These are phyloP conservation scores for Phalacrocorax aristotelis DNA, from an alignment of 2,113 vertebrate genomes.

Conservation along the genomic window DNA sequence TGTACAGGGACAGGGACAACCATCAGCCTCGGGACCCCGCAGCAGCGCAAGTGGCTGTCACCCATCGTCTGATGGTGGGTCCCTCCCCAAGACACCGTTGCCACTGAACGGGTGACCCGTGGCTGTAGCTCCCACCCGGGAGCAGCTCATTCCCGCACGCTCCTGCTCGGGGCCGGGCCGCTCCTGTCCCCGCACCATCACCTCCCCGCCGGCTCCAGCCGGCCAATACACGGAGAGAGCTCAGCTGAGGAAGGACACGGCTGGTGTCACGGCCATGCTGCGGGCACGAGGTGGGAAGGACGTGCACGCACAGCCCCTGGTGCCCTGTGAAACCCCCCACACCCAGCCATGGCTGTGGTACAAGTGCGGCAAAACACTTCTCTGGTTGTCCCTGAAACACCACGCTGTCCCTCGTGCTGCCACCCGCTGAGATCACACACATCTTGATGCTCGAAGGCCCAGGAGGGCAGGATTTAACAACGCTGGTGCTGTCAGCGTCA, in stretches of 20 bases:
- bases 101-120: rapidly evolving
- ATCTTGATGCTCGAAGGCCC: not conserved
- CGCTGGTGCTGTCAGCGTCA: not conserved
- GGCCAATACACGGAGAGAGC: rapidly evolving
- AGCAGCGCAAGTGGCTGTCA: not conserved
- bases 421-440: not conserved
- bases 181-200: rapidly evolving
- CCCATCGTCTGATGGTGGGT: rapidly evolving
- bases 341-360: not conserved
- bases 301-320: rapidly evolving
- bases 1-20: not conserved
- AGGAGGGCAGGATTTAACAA: not conserved
- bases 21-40: rapidly evolving
- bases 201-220: not conserved
- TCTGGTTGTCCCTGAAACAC: too few species aligned
- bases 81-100: not conserved
- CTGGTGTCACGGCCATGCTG: rapidly evolving
- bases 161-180: too few species aligned
- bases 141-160: rapidly evolving
- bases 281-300: not conserved
- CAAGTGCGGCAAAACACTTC: not conserved
- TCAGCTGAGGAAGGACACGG: not conserved
- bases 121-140: rapidly evolving
- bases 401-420: not conserved
- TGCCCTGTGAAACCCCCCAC: rapidly evolving